Conservation (phyloP, 2,113 vertebrate species). For the Osmerus eperlanus region DNA sequence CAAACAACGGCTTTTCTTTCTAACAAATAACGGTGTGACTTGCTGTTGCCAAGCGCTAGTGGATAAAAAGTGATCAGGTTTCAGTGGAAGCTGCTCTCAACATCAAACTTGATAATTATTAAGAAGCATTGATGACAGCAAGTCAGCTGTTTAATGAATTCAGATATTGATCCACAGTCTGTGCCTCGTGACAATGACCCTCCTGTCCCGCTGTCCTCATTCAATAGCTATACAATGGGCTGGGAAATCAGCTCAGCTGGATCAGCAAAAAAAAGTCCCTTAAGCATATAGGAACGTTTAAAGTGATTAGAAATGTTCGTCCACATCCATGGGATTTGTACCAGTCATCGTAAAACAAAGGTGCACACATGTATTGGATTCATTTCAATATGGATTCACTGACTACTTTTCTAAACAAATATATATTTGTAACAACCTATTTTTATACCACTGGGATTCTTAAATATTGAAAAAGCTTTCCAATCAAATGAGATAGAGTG, state of each 20-base stretch:
- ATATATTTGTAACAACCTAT: no score
- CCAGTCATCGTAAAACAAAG: no score
- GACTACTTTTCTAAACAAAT: no score
- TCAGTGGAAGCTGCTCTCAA: constrained; percentile 45
- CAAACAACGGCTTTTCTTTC: no score
- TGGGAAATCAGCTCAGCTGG: constrained; percentile 54
- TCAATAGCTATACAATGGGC: constrained; percentile 59
- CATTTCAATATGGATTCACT: no score
- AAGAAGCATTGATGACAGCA: constrained; percentile 61
- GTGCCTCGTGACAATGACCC: constrained; percentile 67
- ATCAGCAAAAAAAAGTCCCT: constrained; percentile 43
- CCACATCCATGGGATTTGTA: no score
- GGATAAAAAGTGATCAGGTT: constrained; percentile 29
- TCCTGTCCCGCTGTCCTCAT: constrained; percentile 47
- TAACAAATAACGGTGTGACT: no score
- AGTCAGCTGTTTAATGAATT: constrained; percentile 70
- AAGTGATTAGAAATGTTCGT: no score
- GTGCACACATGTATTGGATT: no score
- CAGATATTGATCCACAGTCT: constrained; percentile 67
- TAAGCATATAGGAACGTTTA: no score
- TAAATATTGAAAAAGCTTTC: constrained; percentile 39
- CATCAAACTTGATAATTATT: constrained; percentile 59
- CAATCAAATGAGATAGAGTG: constrained; percentile 48
- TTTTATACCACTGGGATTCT: neutral
- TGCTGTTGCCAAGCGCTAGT: constrained; percentile 12